A percentile compares a stretch with the other conserved stretches of the same genome.
These are phyloP conservation scores for Colostygia pectinataria DNA, from an alignment of 2,888 invertebrate species.

Conservation along the genomic window DNA sequence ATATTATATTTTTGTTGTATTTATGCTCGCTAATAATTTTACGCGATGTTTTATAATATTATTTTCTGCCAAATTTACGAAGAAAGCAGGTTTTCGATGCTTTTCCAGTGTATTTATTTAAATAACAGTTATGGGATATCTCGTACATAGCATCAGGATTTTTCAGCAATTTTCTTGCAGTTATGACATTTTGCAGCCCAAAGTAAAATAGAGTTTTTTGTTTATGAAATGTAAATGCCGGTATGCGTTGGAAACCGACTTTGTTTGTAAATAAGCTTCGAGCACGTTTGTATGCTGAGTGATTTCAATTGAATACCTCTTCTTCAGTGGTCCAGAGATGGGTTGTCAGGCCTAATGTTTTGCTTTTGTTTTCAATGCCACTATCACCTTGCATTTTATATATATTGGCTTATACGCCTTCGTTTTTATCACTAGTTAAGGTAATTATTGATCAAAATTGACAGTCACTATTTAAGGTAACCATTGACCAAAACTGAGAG, in stretches of 20 bases:
- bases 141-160: too few species aligned
- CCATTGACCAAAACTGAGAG: too few species aligned
- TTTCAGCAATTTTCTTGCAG: too few species aligned
- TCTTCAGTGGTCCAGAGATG: conserved; percentile 74
- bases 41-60: conserved; percentile 29
- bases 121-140: too few species aligned
- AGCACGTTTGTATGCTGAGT: conserved; percentile 52
- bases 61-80: conserved; percentile 17
- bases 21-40: conserved; percentile 46
- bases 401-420: too few species aligned
- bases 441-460: too few species aligned
- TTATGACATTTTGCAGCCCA: too few species aligned
- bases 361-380: conserved; percentile 75
- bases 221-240: too few species aligned
- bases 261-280: conserved; percentile 29
- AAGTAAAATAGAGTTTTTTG: too few species aligned
- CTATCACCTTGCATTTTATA: conserved; percentile 27
- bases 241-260: not conserved
- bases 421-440: too few species aligned
- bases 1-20: conserved; percentile 37
- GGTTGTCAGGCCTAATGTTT: conserved; percentile 68
- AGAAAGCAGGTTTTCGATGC: conserved; percentile 12
- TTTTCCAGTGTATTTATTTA: too few species aligned
- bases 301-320: conserved; percentile 76
- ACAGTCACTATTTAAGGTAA: too few species aligned